Evolutionary conservation across 2,113 vertebrate genomes (phyloP), one percentile per base, ranked within the genome.

Genomic region (Otocyon megalotis): DNA sequence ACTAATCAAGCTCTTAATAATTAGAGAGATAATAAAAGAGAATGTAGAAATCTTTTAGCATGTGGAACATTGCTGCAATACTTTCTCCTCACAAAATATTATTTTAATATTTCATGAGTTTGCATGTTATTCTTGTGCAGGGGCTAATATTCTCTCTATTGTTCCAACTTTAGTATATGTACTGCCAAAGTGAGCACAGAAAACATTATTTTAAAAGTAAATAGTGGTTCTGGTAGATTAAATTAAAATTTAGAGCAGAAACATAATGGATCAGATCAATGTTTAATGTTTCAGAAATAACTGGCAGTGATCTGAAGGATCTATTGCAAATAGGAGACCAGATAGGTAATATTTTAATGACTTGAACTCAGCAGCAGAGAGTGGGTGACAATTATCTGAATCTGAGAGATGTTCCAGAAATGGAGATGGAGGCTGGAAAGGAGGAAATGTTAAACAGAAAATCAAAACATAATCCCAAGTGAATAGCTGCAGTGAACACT

Each of bases 131-230:
- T 13, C 43, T 72, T 71, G 10, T 3, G 1, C 26, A 80, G 32
- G 71, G 9, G 4, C 72, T 72, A 53, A 80, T 72, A 24, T 54
- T 71, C 77, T 32, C 56, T n/a, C 19, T 81, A 53, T 54, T 22
- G 37, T 67, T 71, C 63, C 37, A 62, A 24, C 67, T 86, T 79
- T 60, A 43, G 43, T 43, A 43, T 43, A 60, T 8, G 30, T 37
- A 28, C 77, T 63, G 24, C n/a, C 20, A 24, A 63, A 94, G 50
- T 9, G 22, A 76, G 35, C 48, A 86, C 8, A 48, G 48, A 77
- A 69, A 79, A 67, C 62, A 12, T 83, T 88, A 62, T n/a, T 65
- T 72, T 87, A 74, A 94, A 79, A 85, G 76, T 88, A 88, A 96
- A 35, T 22, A 94, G 43, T 37, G 16, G 14, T 87, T 80, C 50